Conservation (phyloP, 2,888 invertebrate species). For the Amblyjoppa proteus region DNA sequence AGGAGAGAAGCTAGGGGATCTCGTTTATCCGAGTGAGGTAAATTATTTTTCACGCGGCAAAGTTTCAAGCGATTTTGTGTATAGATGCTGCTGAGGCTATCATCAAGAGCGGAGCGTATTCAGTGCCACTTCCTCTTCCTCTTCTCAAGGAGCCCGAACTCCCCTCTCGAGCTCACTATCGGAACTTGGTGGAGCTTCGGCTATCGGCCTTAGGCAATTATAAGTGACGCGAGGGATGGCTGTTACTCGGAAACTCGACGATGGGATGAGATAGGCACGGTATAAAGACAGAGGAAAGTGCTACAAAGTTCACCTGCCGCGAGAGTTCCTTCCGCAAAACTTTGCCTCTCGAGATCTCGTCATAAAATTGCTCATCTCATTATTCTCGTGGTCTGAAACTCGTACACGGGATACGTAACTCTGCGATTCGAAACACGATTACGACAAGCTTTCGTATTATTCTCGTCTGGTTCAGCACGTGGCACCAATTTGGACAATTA, state of each 20-base stretch:
- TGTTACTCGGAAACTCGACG: constrained; percentile 11
- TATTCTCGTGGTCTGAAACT: constrained; percentile 31
- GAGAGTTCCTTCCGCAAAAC: constrained; percentile 15
- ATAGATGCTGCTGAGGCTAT: constrained; percentile 31
- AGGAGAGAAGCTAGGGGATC: not conserved
- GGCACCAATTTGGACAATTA: not conserved
- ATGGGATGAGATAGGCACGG: not conserved
- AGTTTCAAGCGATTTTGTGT: constrained; percentile 53
- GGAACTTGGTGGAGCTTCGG: constrained; percentile 51
- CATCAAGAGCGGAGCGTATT: constrained; percentile 27
- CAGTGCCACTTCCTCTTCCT: not conserved
- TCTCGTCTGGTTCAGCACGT: not conserved
- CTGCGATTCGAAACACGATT: constrained; percentile 6
- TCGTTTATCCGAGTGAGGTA: constrained; percentile 29
- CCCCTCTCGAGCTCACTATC: constrained; percentile 46
- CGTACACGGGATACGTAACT: not conserved
- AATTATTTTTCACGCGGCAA: constrained; percentile 55
- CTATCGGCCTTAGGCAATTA: constrained; percentile 57
- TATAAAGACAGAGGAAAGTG: constrained; percentile 36
- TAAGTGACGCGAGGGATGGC: constrained; percentile 43
- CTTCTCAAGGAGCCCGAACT: constrained; percentile 7
- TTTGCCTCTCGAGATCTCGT: constrained; percentile 34
- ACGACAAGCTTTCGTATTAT: not conserved
- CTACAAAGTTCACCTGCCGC: constrained; percentile 24
- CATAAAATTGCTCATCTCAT: constrained; percentile 55